Evolutionary conservation across 2,797 vertebrate species (phyloP), one percentile per base, ranked within the genome.

Genomic region (Mycteria americana): DNA sequence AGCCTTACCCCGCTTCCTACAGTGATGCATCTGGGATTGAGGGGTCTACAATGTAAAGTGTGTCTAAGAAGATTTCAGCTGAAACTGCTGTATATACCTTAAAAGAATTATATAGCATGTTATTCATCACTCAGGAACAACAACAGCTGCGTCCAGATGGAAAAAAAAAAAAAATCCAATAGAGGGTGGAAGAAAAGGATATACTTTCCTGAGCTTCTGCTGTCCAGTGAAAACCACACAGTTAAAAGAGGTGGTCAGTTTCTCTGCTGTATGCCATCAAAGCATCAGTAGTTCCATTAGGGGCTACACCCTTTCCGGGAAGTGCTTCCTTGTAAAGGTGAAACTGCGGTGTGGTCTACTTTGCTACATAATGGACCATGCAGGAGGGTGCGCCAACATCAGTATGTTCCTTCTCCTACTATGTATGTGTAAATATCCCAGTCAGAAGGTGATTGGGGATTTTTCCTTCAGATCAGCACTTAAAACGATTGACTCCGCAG

Each of bases 271-370:
- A 19, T 53, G 30, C 63, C 56, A 4, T 82, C 51, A 69, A 77
- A 84, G 63, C 56, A 74, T 39, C 41, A 33, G 18, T 43, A 56
- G 35, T 39, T 88, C 30, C 68, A 33, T 85, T 68, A 83, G 63
- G 60, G 76, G 76, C 65, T 96, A 28, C 94, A 97, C 85, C 90
- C 74, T 87, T 90, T 94, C 69, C 80, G 10, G 89, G 93, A 96
- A 94, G 88, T 54, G 78, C 50, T 93, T 57, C 50, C 85, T 25
- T 91, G 35, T 82, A 53, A 88, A 85, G 59, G 45, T 94, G 64
- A 85, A 37, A 43, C 72, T 86, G 48, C 10, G 7, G 3, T 48
- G 25, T 70, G n/a, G 45, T 96, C 78, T 88, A 5, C 37, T 89
- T 84, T 24, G 16, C 68, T 76, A 33, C 41, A 41, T 69, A 77